Conservation (phyloP, 2,888 invertebrate species). For the Oscheius sp. region DNA sequence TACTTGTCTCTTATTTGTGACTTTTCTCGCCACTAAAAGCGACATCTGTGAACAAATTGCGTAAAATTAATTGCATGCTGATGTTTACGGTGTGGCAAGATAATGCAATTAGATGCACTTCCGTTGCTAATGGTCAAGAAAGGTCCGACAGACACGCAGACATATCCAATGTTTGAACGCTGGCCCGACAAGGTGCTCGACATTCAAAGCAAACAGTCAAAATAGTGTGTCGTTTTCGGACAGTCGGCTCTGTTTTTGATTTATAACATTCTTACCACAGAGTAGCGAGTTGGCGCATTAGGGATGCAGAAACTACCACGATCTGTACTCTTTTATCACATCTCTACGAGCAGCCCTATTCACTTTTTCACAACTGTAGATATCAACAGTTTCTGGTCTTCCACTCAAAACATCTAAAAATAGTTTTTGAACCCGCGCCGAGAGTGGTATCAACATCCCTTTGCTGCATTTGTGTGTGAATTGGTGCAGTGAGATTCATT, state of each 20-base stretch:
- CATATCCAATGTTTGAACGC: background rate
- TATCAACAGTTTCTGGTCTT: too few species aligned
- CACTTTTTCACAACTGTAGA: too few species aligned
- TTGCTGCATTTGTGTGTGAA: slow-evolving; percentile 21
- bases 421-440: too few species aligned
- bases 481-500: slow-evolving; percentile 35
- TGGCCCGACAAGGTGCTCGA: background rate
- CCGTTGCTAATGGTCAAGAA: slow-evolving; percentile 30
- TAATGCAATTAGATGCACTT: slow-evolving; percentile 35
- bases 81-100: slow-evolving; percentile 33
- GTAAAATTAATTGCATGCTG: slow-evolving; percentile 20
- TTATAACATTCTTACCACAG: background rate
- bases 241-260: slow-evolving; percentile 3
- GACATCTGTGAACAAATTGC: slow-evolving; percentile 10
- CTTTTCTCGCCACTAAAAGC: background rate
- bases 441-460: background rate
- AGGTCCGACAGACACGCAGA: background rate
- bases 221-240: background rate
- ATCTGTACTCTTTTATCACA: too few species aligned
- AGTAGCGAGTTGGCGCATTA: background rate
- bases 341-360: too few species aligned
- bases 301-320: too few species aligned
- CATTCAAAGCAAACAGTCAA: background rate
- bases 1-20: background rate
- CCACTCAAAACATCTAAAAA: too few species aligned